phyloP scores from a whole-genome alignment of 2,888 invertebrate species.

The Tetanocera ferruginea region DNA sequence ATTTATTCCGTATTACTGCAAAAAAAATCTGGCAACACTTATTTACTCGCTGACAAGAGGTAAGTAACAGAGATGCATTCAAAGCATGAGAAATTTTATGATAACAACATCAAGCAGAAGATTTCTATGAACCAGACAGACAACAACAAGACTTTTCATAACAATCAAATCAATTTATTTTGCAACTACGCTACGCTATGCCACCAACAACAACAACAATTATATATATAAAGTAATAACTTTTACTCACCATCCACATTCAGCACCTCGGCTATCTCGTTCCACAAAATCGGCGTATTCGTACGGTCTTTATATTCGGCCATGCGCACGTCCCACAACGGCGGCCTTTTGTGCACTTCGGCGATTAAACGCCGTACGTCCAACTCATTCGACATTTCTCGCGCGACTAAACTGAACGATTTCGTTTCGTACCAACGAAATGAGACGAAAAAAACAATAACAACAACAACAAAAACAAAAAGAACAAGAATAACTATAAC shows the following conservation, averaged over 20 bases:
- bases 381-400: constrained; percentile 60
- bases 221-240: not conserved
- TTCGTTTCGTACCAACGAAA: constrained; percentile 41
- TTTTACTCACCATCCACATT: constrained; percentile 56
- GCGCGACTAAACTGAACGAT: constrained; percentile 54
- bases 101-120: not conserved
- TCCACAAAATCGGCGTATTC: constrained; percentile 55
- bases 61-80: too few species aligned
- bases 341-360: constrained; percentile 57
- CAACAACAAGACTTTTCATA: not conserved
- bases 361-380: constrained; percentile 60
- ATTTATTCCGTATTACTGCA: too few species aligned
- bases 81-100: not conserved
- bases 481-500: not conserved
- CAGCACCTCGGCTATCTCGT: constrained; percentile 52
- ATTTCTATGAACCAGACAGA: not conserved
- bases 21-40: too few species aligned
- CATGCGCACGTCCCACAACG: constrained; percentile 59
- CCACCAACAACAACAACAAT: not conserved
- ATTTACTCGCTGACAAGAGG: too few species aligned
- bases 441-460: constrained; percentile 18
- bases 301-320: constrained; percentile 57
- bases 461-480: not conserved
- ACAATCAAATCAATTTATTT: not conserved
- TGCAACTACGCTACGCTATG: not conserved